phyloP scores from a whole-genome alignment of 2,888 invertebrate species.

The Patella caerulea region DNA sequence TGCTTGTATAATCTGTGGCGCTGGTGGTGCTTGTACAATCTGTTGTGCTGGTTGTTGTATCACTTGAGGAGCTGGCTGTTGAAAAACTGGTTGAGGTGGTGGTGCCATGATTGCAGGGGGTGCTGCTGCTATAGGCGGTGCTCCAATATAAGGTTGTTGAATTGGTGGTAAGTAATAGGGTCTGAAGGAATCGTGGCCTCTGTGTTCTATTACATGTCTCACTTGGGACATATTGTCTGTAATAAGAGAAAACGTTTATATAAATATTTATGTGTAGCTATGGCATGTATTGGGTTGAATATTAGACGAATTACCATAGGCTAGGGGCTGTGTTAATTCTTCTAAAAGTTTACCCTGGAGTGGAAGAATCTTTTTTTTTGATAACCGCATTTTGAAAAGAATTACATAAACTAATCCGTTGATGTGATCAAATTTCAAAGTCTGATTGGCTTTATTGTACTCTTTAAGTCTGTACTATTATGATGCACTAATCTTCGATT shows the following conservation, averaged over 20 bases:
- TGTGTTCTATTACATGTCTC: slow-evolving; percentile 60
- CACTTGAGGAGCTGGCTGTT: slow-evolving; percentile 5
- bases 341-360: no score
- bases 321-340: no score
- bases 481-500: no score
- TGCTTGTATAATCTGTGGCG: background rate
- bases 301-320: no score
- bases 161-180: slow-evolving; percentile 43
- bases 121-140: slow-evolving; percentile 16
- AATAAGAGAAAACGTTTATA: background rate
- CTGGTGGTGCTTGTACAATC: background rate
- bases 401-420: no score
- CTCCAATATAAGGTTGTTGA: slow-evolving; percentile 17
- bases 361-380: no score
- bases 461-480: no score
- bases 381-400: no score
- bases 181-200: slow-evolving; percentile 36
- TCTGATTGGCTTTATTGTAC: no score
- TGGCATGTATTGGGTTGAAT: no score
- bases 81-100: background rate
- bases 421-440: no score
- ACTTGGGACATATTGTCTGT: slow-evolving; percentile 51
- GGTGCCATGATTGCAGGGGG: background rate
- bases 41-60: slow-evolving; percentile 26
- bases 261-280: no score